Evolutionary conservation across 2,797 vertebrate genomes (phyloP).

Genomic region (Sebastes kiyomatsui): DNA sequence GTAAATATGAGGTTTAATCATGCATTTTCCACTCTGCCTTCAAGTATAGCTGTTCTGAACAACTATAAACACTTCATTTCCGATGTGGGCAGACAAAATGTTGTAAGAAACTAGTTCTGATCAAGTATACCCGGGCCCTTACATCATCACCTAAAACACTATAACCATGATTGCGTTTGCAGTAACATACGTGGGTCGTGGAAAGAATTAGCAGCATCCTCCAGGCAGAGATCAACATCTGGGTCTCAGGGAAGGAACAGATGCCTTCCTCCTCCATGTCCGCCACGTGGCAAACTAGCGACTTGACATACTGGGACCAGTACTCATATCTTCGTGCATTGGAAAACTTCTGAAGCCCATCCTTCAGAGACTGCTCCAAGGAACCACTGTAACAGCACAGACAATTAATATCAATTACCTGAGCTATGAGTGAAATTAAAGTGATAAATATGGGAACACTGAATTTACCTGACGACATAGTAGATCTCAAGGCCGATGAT

Average conservation of each 20-base stretch:
- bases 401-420: background rate
- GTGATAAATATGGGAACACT: background rate
- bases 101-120: background rate
- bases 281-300: conserved; percentile 87
- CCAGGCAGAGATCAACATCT: conserved; percentile 97
- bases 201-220: conserved; percentile 94
- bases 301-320: conserved; percentile 94
- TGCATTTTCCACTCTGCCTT: too few species aligned
- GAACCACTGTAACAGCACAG: conserved; percentile 83
- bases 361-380: conserved; percentile 93
- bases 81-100: background rate
- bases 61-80: too few species aligned
- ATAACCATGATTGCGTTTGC: background rate
- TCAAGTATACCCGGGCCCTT: fast-evolving
- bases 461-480: conserved; percentile 92
- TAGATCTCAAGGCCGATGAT: conserved; percentile 97
- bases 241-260: conserved; percentile 86
- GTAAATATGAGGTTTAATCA: background rate
- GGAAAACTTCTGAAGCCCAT: conserved; percentile 91
- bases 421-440: background rate
- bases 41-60: too few species aligned
- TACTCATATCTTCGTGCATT: conserved; percentile 91
- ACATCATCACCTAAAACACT: background rate
- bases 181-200: conserved; percentile 78
- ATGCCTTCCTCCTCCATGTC: conserved; percentile 88